Conservation (phyloP, 2,888 invertebrate species). For the Tipula unca region DNA sequence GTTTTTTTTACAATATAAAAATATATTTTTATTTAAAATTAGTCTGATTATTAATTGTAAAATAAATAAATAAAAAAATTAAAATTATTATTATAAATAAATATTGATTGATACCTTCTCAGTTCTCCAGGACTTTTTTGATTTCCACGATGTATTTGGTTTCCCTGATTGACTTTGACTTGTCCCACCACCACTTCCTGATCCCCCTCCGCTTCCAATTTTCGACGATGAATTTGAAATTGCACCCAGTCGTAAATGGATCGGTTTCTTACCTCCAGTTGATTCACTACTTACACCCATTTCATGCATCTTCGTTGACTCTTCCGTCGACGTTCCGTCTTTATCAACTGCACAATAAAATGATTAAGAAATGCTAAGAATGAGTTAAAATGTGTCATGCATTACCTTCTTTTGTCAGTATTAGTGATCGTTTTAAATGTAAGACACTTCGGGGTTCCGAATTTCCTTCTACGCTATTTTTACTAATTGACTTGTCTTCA, state of each 20-base stretch:
- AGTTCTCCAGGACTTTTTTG: slow-evolving; percentile 24
- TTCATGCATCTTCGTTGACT: slow-evolving; percentile 21
- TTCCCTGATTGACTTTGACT: not conserved
- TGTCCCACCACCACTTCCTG: not conserved
- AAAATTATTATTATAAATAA: slow-evolving; percentile 9
- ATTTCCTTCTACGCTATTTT: not conserved
- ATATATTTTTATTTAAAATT: not conserved
- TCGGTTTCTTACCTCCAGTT: slow-evolving; percentile 26
- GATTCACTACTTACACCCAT: slow-evolving; percentile 19
- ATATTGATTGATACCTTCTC: slow-evolving; percentile 23
- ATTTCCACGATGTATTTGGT: slow-evolving; percentile 22
- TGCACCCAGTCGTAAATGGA: slow-evolving; percentile 27
- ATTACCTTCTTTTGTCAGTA: not conserved
- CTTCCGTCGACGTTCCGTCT: slow-evolving; percentile 9
- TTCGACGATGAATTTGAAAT: slow-evolving; percentile 22
- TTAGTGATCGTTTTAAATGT: slow-evolving; percentile 4
- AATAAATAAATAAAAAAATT: slow-evolving; percentile 8
- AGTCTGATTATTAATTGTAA: not conserved
- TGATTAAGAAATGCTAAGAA: not conserved
- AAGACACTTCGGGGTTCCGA: not conserved
- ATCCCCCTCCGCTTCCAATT: not conserved
- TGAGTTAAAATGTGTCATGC: not conserved
- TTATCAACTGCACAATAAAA: slow-evolving; percentile 1
- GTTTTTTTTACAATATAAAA: not conserved
- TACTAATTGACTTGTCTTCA: not conserved